Conservation (phyloP, 2,888 invertebrate species). For the Chaetogeoica ovagalla region DNA sequence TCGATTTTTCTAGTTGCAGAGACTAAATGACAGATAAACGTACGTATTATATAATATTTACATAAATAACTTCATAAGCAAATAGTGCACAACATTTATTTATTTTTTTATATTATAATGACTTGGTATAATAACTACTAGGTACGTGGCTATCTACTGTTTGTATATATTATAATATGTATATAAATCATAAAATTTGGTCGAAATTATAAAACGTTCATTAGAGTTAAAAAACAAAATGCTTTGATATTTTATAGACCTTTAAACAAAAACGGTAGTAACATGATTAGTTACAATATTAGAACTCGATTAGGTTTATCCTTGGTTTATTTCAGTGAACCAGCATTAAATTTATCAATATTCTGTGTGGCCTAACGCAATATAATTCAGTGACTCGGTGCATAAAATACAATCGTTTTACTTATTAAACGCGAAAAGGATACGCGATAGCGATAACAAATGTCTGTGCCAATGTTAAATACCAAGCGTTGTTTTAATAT, state of each 20-base stretch:
- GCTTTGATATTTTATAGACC: too few species aligned
- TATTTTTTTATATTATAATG: too few species aligned
- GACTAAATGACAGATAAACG: neutral
- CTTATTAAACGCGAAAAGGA: neutral
- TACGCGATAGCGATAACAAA: neutral
- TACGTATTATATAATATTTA: neutral
- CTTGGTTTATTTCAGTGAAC: too few species aligned
- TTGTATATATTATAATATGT: too few species aligned
- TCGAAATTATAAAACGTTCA: too few species aligned
- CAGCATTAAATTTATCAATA: neutral
- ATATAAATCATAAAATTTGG: too few species aligned
- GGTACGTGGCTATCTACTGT: neutral
- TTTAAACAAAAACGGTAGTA: too few species aligned
- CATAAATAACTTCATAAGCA: neutral
- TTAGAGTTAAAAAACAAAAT: too few species aligned
- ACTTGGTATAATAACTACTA: too few species aligned
- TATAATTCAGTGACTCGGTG: neutral
- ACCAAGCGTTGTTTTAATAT: neutral
- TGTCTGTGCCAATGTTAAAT: neutral
- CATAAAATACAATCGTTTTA: neutral
- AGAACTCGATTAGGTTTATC: too few species aligned
- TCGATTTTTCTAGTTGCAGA: constrained; percentile 6
- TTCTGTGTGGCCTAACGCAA: neutral
- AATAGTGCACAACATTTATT: too few species aligned
- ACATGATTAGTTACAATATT: too few species aligned